These are phyloP conservation scores for Pyrocoelia pectoralis DNA, from an alignment of 2,888 invertebrate species.

Conservation along the genomic window DNA sequence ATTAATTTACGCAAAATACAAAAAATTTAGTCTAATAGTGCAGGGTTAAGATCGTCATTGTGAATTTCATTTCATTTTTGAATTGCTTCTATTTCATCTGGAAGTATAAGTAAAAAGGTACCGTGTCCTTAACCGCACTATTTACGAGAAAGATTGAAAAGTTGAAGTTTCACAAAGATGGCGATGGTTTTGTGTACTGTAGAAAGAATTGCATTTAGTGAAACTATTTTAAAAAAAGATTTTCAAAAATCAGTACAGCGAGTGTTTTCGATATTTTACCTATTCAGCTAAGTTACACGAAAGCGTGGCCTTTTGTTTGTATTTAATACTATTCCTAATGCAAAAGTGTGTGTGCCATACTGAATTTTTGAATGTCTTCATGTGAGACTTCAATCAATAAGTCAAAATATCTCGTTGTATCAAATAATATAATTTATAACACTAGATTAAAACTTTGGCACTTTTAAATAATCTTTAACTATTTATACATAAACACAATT, in stretches of 20 bases:
- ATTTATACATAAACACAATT: constrained; percentile 42
- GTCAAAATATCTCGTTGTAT: constrained; percentile 16
- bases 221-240: constrained; percentile 25
- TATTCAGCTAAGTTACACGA: not conserved
- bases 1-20: too few species aligned
- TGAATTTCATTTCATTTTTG: too few species aligned
- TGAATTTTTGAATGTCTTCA: constrained; percentile 19
- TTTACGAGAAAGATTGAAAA: not conserved
- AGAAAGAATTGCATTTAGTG: constrained; percentile 26
- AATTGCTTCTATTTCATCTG: not conserved
- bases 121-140: not conserved
- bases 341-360: not conserved
- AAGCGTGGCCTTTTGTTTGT: not conserved
- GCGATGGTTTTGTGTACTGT: constrained; percentile 19
- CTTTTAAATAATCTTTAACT: constrained; percentile 46
- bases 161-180: constrained; percentile 28
- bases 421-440: constrained; percentile 18
- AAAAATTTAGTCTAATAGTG: too few species aligned
- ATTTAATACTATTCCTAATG: not conserved
- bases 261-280: not conserved
- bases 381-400: not conserved
- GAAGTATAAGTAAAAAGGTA: not conserved
- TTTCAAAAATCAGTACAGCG: constrained; percentile 16
- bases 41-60: too few species aligned
- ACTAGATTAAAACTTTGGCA: constrained; percentile 43